Evolutionary conservation across 2,797 vertebrate species (phyloP).

Genomic region (Centropyge bicolor): DNA sequence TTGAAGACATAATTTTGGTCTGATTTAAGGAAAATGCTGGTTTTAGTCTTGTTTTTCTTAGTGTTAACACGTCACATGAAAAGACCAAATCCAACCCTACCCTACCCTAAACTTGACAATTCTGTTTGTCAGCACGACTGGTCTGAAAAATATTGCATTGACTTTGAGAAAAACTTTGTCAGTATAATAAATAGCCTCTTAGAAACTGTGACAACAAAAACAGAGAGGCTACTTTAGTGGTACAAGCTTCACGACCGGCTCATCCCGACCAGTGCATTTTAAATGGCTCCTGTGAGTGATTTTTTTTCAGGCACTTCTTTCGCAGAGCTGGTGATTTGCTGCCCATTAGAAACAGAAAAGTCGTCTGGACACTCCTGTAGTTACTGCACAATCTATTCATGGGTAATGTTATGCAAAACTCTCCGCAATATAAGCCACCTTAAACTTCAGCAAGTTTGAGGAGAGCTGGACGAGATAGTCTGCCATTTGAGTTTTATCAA

Average conservation of each 20-base stretch:
- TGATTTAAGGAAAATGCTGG: too few species aligned
- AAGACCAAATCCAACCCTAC: too few species aligned
- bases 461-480: background rate
- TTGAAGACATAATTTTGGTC: background rate
- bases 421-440: background rate
- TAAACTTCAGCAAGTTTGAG: slow-evolving; percentile 3
- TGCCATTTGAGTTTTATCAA: background rate
- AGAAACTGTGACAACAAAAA: background rate
- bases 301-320: too few species aligned
- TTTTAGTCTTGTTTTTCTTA: too few species aligned
- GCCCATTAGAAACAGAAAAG: background rate
- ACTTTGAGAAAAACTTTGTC: too few species aligned
- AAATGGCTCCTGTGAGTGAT: background rate
- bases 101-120: too few species aligned
- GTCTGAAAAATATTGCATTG: too few species aligned
- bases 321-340: background rate
- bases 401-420: background rate
- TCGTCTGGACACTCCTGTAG: background rate
- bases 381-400: background rate
- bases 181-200: too few species aligned
- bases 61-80: too few species aligned
- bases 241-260: background rate
- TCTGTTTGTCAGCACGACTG: too few species aligned
- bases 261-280: background rate
- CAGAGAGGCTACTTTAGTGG: background rate